A percentile compares a stretch with the other conserved stretches of the same genome.
These are phyloP conservation scores for Bufo gargarizans DNA, from an alignment of 2,113 vertebrate genomes.

Conservation along the genomic window DNA sequence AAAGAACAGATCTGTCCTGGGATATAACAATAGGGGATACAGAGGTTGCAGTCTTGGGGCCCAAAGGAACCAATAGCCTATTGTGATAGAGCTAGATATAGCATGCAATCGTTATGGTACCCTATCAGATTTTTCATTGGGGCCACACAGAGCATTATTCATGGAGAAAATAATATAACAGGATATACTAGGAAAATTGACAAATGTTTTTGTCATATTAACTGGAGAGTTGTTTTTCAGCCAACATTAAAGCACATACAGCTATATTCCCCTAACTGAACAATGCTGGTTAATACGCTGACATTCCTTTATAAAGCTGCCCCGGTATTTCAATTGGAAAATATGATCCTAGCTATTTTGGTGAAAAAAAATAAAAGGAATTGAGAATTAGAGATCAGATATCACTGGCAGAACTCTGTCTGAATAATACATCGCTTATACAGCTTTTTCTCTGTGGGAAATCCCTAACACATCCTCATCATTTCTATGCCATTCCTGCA, in stretches of 20 bases:
- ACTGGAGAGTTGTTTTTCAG: not conserved
- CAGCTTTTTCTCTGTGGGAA: conserved; percentile 64
- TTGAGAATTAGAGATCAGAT: conserved; percentile 65
- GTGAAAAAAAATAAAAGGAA: conserved; percentile 68
- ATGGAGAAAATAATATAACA: not conserved
- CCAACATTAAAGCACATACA: not conserved
- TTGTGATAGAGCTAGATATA: no score
- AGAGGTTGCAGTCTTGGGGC: no score
- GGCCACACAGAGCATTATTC: not conserved
- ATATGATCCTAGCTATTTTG: conserved; percentile 66
- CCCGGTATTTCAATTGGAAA: conserved; percentile 55
- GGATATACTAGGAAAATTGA: not conserved
- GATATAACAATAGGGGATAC: not conserved
- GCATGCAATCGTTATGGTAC: no score
- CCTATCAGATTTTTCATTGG: no score
- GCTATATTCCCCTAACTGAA: not conserved
- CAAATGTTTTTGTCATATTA: not conserved
- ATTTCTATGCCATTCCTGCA: conserved; percentile 60
- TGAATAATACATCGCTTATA: conserved; percentile 73
- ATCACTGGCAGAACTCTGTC: conserved; percentile 66
- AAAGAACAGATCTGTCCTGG: not conserved
- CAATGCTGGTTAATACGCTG: not conserved
- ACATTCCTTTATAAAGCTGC: not conserved
- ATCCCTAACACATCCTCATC: conserved; percentile 62
- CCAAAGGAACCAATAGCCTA: no score